Evolutionary conservation across 2,113 vertebrate genomes (phyloP).

Genomic region (Apteryx owenii): DNA sequence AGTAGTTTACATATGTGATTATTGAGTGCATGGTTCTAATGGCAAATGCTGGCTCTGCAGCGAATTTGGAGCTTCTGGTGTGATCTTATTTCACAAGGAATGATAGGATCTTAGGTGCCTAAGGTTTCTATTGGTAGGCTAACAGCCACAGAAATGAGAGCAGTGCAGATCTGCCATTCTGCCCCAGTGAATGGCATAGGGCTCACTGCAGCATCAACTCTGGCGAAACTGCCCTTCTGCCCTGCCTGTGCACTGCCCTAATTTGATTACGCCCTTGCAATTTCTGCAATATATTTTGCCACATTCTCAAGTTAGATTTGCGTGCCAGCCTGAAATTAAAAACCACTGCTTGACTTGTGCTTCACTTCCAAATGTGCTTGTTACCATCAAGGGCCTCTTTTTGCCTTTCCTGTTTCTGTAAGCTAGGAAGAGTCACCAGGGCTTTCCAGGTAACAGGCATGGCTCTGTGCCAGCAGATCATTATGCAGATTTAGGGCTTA

Average conservation of each 20-base stretch:
- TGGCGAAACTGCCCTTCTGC: not conserved
- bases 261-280: not conserved
- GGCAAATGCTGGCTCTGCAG: not conserved
- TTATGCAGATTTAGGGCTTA: not conserved
- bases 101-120: not conserved
- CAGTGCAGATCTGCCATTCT: too few relatives aligned
- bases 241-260: accelerated
- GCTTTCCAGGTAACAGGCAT: not conserved
- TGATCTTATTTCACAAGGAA: not conserved
- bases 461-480: not conserved
- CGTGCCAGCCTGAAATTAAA: not conserved
- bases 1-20: not conserved
- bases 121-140: not conserved
- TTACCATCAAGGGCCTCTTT: not conserved
- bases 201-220: not conserved
- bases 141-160: not conserved
- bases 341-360: not conserved
- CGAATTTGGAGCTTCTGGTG: not conserved
- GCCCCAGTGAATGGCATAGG: not conserved
- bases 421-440: not conserved
- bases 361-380: not conserved
- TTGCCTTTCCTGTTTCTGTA: not conserved
- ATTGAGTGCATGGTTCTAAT: not conserved
- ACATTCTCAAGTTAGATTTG: not conserved
- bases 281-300: not conserved